Evolutionary conservation across 2,797 vertebrate species (phyloP).

Genomic region (Notolabrus celidotus): DNA sequence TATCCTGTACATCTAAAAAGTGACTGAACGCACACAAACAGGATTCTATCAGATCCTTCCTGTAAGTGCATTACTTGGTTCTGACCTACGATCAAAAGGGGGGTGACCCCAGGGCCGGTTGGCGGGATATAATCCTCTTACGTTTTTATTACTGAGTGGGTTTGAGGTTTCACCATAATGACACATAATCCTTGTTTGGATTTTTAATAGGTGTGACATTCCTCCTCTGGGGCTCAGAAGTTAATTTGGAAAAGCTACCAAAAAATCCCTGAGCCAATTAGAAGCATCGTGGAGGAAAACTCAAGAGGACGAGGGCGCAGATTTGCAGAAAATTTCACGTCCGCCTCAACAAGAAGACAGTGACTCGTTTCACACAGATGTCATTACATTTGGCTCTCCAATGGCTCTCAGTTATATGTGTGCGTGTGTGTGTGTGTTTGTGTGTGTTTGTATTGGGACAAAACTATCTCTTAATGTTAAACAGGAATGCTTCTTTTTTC

Average conservation of each 20-base stretch:
- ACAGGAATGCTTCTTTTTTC: too few relatives aligned
- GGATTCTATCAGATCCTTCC: slow-evolving; percentile 14
- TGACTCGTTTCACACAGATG: too few relatives aligned
- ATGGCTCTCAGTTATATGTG: too few relatives aligned
- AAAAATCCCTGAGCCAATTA: slow-evolving; percentile 55
- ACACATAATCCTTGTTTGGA: slow-evolving; percentile 65
- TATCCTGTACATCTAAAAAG: slow-evolving; percentile 4
- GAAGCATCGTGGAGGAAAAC: too few relatives aligned
- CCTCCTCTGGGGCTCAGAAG: slow-evolving; percentile 43
- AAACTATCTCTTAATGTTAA: too few relatives aligned
- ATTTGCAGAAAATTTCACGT: slow-evolving; percentile 2
- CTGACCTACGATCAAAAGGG: slow-evolving; percentile 44
- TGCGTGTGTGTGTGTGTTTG: too few relatives aligned
- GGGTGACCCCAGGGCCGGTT: slow-evolving; percentile 31
- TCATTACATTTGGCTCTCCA: background rate
- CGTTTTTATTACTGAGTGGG: slow-evolving; percentile 47
- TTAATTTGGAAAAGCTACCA: slow-evolving; percentile 31
- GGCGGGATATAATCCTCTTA: slow-evolving; percentile 68
- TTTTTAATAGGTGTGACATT: slow-evolving; percentile 74
- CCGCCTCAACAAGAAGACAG: too few relatives aligned
- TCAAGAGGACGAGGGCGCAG: slow-evolving; percentile 19
- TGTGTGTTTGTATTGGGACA: too few relatives aligned
- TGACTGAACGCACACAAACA: background rate
- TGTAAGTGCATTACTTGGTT: slow-evolving; percentile 39
- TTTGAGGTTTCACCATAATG: slow-evolving; percentile 60